Percentiles rank a stretch among this genome's conserved stretches.
These are phyloP conservation scores for Psophia crepitans DNA, from an alignment of 2,113 vertebrate species.

Conservation along the genomic window DNA sequence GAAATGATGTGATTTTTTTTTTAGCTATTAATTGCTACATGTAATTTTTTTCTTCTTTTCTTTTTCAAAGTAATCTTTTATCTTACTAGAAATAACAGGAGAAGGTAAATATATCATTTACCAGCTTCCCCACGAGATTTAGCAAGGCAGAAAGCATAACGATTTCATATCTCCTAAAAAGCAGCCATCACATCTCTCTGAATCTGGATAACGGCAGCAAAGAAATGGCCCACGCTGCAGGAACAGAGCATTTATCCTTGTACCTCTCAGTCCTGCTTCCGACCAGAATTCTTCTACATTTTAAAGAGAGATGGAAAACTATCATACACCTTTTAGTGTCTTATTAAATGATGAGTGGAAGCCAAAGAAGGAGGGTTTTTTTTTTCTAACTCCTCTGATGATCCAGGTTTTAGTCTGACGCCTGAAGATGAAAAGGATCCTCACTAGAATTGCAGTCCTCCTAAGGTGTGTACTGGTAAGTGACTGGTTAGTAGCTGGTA, in stretches of 20 bases:
- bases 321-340: not conserved
- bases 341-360: not conserved
- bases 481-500: not conserved
- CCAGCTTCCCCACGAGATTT: not conserved
- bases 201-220: not conserved
- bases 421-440: not conserved
- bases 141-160: not conserved
- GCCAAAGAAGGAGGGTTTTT: not conserved
- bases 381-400: not conserved
- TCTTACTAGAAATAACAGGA: not conserved
- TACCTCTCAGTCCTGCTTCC: not conserved
- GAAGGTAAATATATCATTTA: not conserved
- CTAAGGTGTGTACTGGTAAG: not conserved
- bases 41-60: not conserved
- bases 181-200: not conserved
- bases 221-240: not conserved
- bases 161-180: not conserved
- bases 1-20: not conserved
- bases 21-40: not conserved
- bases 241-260: not conserved
- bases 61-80: not conserved
- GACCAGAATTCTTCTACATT: not conserved
- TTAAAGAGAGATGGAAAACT: not conserved
- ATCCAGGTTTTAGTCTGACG: not conserved
- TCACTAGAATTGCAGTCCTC: not conserved